Evolutionary conservation across 2,888 invertebrate species (phyloP), one percentile per base, ranked within the genome.

Genomic region (Lepidochitona cinerea): DNA sequence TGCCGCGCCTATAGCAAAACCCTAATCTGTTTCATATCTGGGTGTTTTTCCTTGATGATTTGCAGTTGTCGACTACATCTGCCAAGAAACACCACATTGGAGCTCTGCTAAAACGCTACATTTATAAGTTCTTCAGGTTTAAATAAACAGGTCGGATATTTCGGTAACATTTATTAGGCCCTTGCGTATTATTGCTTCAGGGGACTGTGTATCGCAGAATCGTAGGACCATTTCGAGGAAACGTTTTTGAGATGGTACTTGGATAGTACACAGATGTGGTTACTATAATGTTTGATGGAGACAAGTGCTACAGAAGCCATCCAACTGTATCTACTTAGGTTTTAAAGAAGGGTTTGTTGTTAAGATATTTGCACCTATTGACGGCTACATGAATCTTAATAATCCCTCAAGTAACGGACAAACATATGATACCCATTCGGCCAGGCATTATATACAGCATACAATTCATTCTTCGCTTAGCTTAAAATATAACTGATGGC

Each of bases 81-180:
- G 49, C 23, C 23, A 49, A 23, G 23, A 18, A n/a, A n/a, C n/a
- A 49, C 18, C 49, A 23, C 49, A 49, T n/a, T 23, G 23, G n/a
- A 49, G 49, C 29, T 59, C 59, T 59, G 59, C 26, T 59, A 59
- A 59, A 59, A 59, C 59, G 59, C 32, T 59, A 59, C 59, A 59
- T 59, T 59, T 59, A 23, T 26, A 29, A 32, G 59, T 59, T 23
- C 59, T 29, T 59, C 26, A 14, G 59, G 59, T 59, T 59, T 29
- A 59, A 59, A 29, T 14, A 59, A 59, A 59, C 59, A 59, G 4
- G 23, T 18, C n/a, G 7, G 7, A 23, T 49, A 49, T 49, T 49
- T 49, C 23, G 49, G 49, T 23, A 49, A 23, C 18, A 49, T 23
- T 49, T 49, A 49, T n/a, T 49, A n/a, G 23, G n/a, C n/a, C n/a